Evolutionary conservation across 2,888 invertebrate species (phyloP).

Genomic region (Pocota personata): DNA sequence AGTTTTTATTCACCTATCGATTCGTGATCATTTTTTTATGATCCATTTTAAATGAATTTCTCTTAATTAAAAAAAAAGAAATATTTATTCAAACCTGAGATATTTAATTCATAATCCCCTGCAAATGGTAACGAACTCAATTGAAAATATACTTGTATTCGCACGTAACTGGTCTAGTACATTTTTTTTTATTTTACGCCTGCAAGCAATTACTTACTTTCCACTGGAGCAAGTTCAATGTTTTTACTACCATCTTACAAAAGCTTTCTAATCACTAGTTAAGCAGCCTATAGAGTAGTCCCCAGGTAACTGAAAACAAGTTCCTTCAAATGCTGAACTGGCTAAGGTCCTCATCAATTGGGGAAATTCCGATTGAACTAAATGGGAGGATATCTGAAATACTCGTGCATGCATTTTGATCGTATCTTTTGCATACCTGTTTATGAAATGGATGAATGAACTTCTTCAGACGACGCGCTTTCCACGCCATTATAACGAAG

Average conservation of each 20-base stretch:
- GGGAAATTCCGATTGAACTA: not conserved
- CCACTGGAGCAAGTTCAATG: constrained; percentile 19
- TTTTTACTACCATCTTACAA: constrained; percentile 7
- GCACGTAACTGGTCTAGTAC: not conserved
- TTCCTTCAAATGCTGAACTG: not conserved
- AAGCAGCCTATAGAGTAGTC: not conserved
- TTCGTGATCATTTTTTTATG: not conserved
- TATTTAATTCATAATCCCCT: not conserved
- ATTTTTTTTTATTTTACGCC: not conserved
- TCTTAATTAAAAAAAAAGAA: not conserved
- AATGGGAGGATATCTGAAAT: not conserved
- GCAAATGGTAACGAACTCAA: not conserved
- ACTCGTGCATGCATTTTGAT: not conserved
- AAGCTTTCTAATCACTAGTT: constrained; percentile 37
- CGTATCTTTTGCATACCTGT: constrained; percentile 26
- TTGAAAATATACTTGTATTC: not conserved
- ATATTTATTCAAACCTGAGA: not conserved
- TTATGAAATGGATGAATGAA: constrained; percentile 44
- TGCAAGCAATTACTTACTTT: constrained; percentile 21
- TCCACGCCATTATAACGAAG: not conserved
- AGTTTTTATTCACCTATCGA: not conserved
- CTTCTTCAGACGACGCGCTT: constrained; percentile 33
- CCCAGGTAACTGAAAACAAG: constrained; percentile 6
- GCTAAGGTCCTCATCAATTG: not conserved
- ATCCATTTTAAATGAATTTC: not conserved